A percentile compares a stretch with the other conserved stretches of the same genome.
Conservation (phyloP, 2,113 vertebrate genomes). For the Sebastes schlegelii region DNA sequence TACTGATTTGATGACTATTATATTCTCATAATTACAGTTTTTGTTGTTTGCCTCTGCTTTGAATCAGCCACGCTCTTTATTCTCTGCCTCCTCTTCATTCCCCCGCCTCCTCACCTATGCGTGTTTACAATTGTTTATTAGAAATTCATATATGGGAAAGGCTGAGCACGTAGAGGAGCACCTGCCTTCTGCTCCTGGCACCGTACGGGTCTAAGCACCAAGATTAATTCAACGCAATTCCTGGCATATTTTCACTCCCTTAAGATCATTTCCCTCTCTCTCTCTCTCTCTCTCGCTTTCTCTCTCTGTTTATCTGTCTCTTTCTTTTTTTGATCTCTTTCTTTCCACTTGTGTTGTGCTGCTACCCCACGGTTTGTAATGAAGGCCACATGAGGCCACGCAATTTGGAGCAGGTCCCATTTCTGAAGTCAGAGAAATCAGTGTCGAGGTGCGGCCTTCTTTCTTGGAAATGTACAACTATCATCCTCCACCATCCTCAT, state of each 20-base stretch:
- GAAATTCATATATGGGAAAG: constrained; percentile 30
- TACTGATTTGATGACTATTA: background rate
- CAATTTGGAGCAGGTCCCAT: constrained; percentile 36
- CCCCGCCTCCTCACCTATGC: constrained; percentile 6
- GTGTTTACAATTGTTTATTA: constrained; percentile 42
- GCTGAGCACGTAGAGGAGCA: constrained; percentile 25
- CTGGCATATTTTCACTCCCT: constrained; percentile 47
- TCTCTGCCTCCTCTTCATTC: background rate
- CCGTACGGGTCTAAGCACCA: constrained; percentile 4
- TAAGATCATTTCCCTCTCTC: constrained; percentile 11
- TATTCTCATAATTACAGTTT: background rate
- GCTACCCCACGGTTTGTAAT: constrained; percentile 24
- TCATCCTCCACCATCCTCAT: constrained; percentile 10
- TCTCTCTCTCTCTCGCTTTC: background rate
- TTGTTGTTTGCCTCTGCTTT: constrained; percentile 2
- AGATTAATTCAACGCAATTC: constrained; percentile 55
- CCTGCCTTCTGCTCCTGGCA: constrained; percentile 41
- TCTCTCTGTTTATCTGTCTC: constrained; percentile 15
- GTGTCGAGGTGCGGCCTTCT: background rate
- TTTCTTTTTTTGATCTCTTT: background rate
- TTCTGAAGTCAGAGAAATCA: constrained; percentile 22
- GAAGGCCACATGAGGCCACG: constrained; percentile 47
- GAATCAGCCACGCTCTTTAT: constrained; percentile 5
- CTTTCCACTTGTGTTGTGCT: background rate
- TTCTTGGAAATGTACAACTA: background rate